These are phyloP conservation scores for Austrolebias charrua DNA, from an alignment of 2,797 vertebrate genomes.

Conservation along the genomic window DNA sequence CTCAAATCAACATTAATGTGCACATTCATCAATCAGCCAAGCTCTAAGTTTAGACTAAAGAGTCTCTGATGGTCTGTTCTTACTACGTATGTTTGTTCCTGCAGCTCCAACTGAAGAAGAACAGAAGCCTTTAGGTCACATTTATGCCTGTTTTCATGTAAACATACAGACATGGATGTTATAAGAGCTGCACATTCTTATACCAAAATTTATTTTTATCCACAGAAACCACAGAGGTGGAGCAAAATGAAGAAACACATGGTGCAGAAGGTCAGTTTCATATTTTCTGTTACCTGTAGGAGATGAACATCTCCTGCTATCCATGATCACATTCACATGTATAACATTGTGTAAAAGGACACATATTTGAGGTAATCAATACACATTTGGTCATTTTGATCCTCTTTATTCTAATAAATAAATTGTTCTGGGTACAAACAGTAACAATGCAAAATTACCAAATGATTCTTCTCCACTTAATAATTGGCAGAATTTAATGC, in stretches of 20 bases:
- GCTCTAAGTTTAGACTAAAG: too few relatives aligned
- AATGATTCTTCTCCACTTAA: too few relatives aligned
- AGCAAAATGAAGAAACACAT: neutral
- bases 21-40: neutral
- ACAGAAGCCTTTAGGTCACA: conserved; percentile 17
- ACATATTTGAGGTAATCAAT: too few relatives aligned
- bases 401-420: too few relatives aligned
- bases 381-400: too few relatives aligned
- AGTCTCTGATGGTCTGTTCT: neutral
- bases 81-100: conserved; percentile 6
- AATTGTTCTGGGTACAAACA: too few relatives aligned
- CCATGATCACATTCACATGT: neutral
- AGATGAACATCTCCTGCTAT: too few relatives aligned
- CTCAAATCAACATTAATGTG: neutral
- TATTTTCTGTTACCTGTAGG: neutral
- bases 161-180: neutral
- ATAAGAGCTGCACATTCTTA: neutral
- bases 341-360: neutral
- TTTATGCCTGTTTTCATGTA: neutral
- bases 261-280: conserved; percentile 15
- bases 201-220: conserved; percentile 10
- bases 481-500: too few relatives aligned
- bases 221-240: conserved; percentile 16
- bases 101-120: conserved; percentile 42
- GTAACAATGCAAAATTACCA: too few relatives aligned